phyloP scores from a whole-genome alignment of 1,140 invertebrate species.

The Theocolax elegans region DNA sequence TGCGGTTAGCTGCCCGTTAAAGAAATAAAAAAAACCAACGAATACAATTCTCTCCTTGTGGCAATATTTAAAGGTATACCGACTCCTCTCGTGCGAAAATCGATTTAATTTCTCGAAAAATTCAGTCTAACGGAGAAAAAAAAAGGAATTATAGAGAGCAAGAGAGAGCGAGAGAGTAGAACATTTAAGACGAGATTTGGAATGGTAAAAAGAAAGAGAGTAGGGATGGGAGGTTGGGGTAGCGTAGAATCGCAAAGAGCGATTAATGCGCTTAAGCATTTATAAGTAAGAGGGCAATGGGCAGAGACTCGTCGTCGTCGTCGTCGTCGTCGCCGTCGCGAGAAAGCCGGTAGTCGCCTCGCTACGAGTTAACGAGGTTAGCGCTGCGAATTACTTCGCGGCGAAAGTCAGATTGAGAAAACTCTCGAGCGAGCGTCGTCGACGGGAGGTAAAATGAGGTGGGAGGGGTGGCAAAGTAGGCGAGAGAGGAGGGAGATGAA shows the following conservation, averaged over 20 bases:
- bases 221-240: conserved; percentile 31
- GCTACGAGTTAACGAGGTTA: conserved; percentile 59
- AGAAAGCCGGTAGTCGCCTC: conserved; percentile 34
- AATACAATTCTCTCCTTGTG: too few species aligned
- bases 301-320: neutral
- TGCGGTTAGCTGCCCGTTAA: too few species aligned
- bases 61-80: too few species aligned
- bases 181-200: conserved; percentile 13
- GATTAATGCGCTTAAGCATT: conserved; percentile 49
- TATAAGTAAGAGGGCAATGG: conserved; percentile 8
- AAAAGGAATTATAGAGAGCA: too few species aligned
- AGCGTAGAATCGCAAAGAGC: conserved; percentile 22
- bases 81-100: too few species aligned
- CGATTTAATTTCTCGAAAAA: too few species aligned
- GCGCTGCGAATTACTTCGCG: conserved; percentile 59
- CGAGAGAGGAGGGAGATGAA: conserved; percentile 8
- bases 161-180: neutral
- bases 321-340: neutral
- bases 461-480: conserved; percentile 6
- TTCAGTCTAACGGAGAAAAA: too few species aligned
- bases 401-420: conserved; percentile 64
- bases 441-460: too few species aligned
- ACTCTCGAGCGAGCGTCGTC: too few species aligned
- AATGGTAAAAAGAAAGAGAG: conserved; percentile 5
- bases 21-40: too few species aligned